Evolutionary conservation across 2,113 vertebrate species (phyloP), one percentile per base, ranked within the genome.

Genomic region (Hoplias malabaricus): DNA sequence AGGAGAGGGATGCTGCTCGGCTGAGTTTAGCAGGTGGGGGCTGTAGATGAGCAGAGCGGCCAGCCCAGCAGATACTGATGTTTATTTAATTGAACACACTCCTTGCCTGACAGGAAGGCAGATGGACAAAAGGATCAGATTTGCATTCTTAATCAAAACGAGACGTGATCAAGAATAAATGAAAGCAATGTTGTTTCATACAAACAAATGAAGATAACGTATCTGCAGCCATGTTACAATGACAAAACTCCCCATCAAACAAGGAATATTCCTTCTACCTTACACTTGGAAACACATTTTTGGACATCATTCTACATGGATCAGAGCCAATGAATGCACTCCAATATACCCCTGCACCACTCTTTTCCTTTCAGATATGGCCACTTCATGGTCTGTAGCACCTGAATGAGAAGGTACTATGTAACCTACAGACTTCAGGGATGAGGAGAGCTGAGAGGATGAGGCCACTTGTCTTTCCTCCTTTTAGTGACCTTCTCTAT

Each of bases 121-220:
- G 83, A 86, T 83, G 84, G 77, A 82, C 80, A 75, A 80, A 83
- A 80, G 73, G 68, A 62, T 70, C 67, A 74, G 77, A 86, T 84
- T 86, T 81, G 75, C 84, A 84, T 83, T 83, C 72, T 79, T 86
- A 84, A 86, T 86, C 83, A 84, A 74, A 79, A 69, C 0, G 61
- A 79, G 75, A 75, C 81, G 75, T 80, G 81, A 62, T 69, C 8
- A 11, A 72, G 81, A 86, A 84, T 84, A 84, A 86, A 83, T 59
- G 63, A 59, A 69, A 72, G 56, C 71, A 53, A 63, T 61, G 79
- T 53, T 63, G 57, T 57, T 72, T 82, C 21, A 73, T 53, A 65
- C 75, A 78, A 75, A 82, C 71, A 79, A 77, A 81, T 67, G 25
- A 40, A 29, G 57, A 11, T 23, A 42, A 48, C 53, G 43, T 67